These are phyloP conservation scores for Melinaea menophilus DNA, from an alignment of 2,888 invertebrate species.

Conservation along the genomic window DNA sequence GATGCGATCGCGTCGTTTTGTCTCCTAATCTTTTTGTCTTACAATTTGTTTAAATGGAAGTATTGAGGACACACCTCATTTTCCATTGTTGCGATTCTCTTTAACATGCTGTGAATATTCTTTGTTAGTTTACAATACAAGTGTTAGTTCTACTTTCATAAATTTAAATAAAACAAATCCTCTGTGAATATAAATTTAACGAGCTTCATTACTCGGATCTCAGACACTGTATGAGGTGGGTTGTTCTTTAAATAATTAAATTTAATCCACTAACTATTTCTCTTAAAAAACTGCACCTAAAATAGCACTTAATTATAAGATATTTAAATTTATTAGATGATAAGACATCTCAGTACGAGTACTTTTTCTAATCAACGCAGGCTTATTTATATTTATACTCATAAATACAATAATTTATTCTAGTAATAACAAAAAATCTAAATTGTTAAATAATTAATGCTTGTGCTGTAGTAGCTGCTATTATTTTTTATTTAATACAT, in stretches of 20 bases:
- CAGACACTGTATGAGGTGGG: slow-evolving; percentile 28
- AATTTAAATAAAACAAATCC: slow-evolving; percentile 53
- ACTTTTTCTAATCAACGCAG: no score
- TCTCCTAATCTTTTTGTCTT: slow-evolving; percentile 64
- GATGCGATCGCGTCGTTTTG: slow-evolving; percentile 70
- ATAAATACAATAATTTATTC: no score
- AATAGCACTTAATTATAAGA: not conserved
- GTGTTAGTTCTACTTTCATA: slow-evolving; percentile 75
- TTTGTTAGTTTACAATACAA: slow-evolving; percentile 66
- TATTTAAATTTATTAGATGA: no score
- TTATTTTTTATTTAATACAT: no score
- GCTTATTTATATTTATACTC: no score
- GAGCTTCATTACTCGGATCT: slow-evolving; percentile 21
- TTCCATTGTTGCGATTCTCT: slow-evolving; percentile 62
- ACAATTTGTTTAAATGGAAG: slow-evolving; percentile 65
- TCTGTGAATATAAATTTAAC: slow-evolving; percentile 48
- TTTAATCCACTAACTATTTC: not conserved
- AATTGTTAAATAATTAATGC: no score
- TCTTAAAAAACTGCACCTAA: not conserved
- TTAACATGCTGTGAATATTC: slow-evolving; percentile 70
- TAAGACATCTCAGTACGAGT: no score
- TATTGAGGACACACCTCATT: slow-evolving; percentile 73
- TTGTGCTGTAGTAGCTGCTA: no score
- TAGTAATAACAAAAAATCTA: no score
- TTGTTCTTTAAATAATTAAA: slow-evolving; percentile 13